These are phyloP conservation scores for Dynastes hyllus DNA, from an alignment of 2,888 invertebrate genomes.

Conservation along the genomic window DNA sequence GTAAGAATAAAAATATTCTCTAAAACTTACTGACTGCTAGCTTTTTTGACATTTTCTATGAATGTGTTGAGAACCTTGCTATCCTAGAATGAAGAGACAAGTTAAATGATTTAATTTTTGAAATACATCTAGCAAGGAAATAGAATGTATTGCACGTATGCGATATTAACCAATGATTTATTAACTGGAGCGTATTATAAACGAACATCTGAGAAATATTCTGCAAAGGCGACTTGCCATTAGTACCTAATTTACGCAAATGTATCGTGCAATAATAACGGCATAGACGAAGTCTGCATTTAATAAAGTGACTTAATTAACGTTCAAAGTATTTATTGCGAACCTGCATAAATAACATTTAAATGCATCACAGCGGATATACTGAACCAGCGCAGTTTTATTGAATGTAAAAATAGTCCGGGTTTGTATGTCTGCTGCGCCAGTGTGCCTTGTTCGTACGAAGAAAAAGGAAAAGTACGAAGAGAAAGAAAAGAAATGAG, in stretches of 20 bases:
- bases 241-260: conserved; percentile 47
- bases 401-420: conserved; percentile 50
- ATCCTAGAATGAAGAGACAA: too few species aligned
- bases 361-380: conserved; percentile 50
- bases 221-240: conserved; percentile 35
- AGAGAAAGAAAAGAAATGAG: conserved; percentile 39
- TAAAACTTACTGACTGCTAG: too few species aligned
- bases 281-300: conserved; percentile 40
- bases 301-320: conserved; percentile 54
- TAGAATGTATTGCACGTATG: too few species aligned
- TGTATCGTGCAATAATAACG: conserved; percentile 48
- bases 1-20: too few species aligned
- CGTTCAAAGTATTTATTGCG: conserved; percentile 48
- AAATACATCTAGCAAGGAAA: too few species aligned
- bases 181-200: conserved; percentile 1
- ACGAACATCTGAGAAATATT: conserved; percentile 10
- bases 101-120: too few species aligned
- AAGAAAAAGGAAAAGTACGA: conserved; percentile 23
- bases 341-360: conserved; percentile 51
- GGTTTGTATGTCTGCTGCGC: conserved; percentile 27
- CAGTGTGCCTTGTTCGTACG: conserved; percentile 19
- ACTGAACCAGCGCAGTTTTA: conserved; percentile 47
- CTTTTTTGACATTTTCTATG: too few species aligned
- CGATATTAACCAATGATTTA: background rate
- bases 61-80: too few species aligned